A percentile compares a stretch with the other conserved stretches of the same genome.
These are phyloP conservation scores for Callitettix versicolor DNA, from an alignment of 1,140 invertebrate genomes.

Conservation along the genomic window DNA sequence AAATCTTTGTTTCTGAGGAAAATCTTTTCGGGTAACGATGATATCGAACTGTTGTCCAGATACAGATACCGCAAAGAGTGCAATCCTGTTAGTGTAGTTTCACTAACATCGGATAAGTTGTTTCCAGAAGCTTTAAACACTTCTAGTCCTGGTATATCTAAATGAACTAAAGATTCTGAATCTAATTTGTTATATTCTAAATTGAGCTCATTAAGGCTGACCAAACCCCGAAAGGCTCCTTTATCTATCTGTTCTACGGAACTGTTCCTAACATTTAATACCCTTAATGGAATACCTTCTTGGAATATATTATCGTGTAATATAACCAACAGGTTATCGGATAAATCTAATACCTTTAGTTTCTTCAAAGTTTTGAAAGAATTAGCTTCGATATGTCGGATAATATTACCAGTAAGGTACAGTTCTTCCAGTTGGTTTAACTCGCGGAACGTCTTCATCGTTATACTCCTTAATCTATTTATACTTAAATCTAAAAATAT, in stretches of 20 bases:
- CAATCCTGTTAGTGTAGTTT: constrained; percentile 56
- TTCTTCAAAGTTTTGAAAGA: constrained; percentile 47
- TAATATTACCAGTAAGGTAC: constrained; percentile 46
- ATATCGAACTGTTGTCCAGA: constrained; percentile 56
- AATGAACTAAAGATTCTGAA: constrained; percentile 47
- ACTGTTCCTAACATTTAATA: constrained; percentile 47
- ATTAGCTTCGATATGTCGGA: constrained; percentile 43
- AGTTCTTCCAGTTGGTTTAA: constrained; percentile 56
- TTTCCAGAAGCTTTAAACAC: constrained; percentile 61
- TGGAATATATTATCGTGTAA: constrained; percentile 48
- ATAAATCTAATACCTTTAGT: constrained; percentile 47
- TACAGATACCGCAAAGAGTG: constrained; percentile 59
- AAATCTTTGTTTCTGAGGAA: constrained; percentile 67
- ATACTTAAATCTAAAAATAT: constrained; percentile 68
- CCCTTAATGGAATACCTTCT: constrained; percentile 43
- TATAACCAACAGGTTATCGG: constrained; percentile 44
- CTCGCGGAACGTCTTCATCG: constrained; percentile 50
- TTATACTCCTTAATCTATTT: constrained; percentile 56
- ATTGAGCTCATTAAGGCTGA: constrained; percentile 56
- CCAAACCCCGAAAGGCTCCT: constrained; percentile 50
- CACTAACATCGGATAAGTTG: constrained; percentile 52
- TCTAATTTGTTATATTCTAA: constrained; percentile 61
- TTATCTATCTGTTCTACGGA: constrained; percentile 48
- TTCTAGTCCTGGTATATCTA: constrained; percentile 60
- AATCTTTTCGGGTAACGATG: constrained; percentile 49